Evolutionary conservation across 2,113 vertebrate genomes (phyloP).

Genomic region (Misgurnus mizolepis): DNA sequence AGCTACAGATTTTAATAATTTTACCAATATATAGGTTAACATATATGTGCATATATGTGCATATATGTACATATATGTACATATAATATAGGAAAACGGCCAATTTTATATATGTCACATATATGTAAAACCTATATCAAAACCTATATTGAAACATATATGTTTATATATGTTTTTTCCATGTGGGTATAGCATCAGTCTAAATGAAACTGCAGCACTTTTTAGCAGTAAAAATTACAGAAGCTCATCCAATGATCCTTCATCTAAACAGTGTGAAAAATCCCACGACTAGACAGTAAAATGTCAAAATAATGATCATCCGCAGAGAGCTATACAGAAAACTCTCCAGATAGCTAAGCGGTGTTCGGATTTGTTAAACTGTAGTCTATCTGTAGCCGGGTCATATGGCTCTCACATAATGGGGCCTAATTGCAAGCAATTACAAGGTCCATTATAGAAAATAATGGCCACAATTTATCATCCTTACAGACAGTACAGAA

Average conservation of each 20-base stretch:
- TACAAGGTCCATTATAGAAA: slow-evolving; percentile 54
- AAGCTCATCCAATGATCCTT: neutral
- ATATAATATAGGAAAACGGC: too few relatives aligned
- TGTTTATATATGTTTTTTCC: too few relatives aligned
- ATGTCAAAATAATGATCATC: slow-evolving; percentile 21
- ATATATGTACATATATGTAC: too few relatives aligned
- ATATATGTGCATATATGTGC: too few relatives aligned
- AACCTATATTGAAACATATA: too few relatives aligned
- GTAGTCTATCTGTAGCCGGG: slow-evolving; percentile 31
- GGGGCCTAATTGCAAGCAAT: slow-evolving; percentile 50
- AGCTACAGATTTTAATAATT: too few relatives aligned
- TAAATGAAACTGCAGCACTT: neutral
- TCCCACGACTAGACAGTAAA: slow-evolving; percentile 6
- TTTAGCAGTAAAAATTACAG: neutral
- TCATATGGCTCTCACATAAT: slow-evolving; percentile 49
- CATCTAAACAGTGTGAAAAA: neutral
- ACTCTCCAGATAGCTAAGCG: neutral
- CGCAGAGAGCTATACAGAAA: neutral
- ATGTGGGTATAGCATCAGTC: slow-evolving; percentile 1
- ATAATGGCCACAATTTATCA: slow-evolving; percentile 51
- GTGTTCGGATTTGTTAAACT: slow-evolving; percentile 30
- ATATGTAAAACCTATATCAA: too few relatives aligned
- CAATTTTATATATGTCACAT: too few relatives aligned
- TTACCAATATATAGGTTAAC: too few relatives aligned
- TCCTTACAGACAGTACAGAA: slow-evolving; percentile 35